Conservation (phyloP, 1,140 invertebrate species). For the Tetramorium simillimum region DNA sequence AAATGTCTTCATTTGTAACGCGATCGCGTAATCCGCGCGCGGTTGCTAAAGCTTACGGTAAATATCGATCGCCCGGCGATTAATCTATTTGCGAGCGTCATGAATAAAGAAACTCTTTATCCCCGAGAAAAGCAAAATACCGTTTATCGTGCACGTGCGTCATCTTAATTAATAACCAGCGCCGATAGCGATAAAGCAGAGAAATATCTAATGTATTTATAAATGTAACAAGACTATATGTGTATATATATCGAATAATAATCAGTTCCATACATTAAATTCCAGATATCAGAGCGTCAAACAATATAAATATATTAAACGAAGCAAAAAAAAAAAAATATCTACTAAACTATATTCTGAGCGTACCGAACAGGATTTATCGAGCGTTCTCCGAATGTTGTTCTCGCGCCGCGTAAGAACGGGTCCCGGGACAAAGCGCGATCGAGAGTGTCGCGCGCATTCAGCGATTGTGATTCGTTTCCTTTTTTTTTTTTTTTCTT, state of each 20-base stretch:
- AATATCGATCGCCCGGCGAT: constrained; percentile 41
- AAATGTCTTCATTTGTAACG: constrained; percentile 42
- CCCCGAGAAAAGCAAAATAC: background rate
- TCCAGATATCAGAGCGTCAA: background rate
- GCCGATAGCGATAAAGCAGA: background rate
- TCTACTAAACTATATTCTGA: background rate
- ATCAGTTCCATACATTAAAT: background rate
- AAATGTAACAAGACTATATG: background rate
- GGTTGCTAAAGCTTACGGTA: constrained; percentile 32
- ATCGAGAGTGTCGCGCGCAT: constrained; percentile 24
- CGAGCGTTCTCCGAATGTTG: background rate
- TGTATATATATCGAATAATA: background rate
- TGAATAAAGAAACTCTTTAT: constrained; percentile 39
- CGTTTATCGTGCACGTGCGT: background rate
- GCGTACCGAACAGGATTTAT: background rate
- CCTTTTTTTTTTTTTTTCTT: background rate
- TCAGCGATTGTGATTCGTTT: constrained; percentile 2
- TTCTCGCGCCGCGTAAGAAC: background rate
- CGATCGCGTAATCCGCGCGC: constrained; percentile 31
- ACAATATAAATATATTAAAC: background rate
- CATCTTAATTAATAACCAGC: constrained; percentile 13
- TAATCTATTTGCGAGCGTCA: constrained; percentile 40
- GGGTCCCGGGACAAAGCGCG: background rate
- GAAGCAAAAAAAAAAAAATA: too few species aligned
- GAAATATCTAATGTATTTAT: background rate